phyloP scores from a whole-genome alignment of 2,888 invertebrate species.

The Athrips mouffetella region DNA sequence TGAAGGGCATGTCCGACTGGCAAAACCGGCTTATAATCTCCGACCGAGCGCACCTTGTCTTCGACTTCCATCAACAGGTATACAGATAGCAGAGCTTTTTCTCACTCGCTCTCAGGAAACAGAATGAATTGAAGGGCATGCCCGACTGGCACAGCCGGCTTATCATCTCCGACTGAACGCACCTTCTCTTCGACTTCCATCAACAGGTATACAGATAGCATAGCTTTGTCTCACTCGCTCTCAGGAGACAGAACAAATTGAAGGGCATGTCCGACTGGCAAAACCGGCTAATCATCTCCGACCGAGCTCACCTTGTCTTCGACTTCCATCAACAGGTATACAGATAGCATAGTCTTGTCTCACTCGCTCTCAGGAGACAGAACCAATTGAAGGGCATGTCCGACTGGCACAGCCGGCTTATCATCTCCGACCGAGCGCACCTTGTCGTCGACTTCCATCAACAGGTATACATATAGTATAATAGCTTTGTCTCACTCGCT shows the following conservation, averaged over 20 bases:
- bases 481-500: background rate
- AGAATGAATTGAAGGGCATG: constrained; percentile 94
- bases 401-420: constrained; percentile 88
- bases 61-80: constrained; percentile 92
- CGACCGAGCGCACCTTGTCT: constrained; percentile 95
- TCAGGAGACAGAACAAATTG: constrained; percentile 91
- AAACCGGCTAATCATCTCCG: constrained; percentile 93
- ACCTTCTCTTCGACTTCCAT: constrained; percentile 95
- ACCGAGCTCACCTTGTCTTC: constrained; percentile 96
- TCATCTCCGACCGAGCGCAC: constrained; percentile 98
- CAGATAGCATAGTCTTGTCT: background rate
- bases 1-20: constrained; percentile 91
- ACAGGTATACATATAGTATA: constrained; percentile 64
- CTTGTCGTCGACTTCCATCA: constrained; percentile 95
- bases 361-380: constrained; percentile 83
- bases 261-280: constrained; percentile 92
- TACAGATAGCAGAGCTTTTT: background rate
- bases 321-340: constrained; percentile 90
- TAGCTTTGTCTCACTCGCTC: background rate
- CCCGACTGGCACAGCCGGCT: constrained; percentile 88
- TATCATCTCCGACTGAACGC: constrained; percentile 96
- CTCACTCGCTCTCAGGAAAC: constrained; percentile 77
- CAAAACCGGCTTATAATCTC: constrained; percentile 93
- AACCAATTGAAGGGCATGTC: constrained; percentile 93
- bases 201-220: constrained; percentile 78